These are phyloP conservation scores for Pterostichus niger DNA, from an alignment of 2,888 invertebrate genomes.

Conservation along the genomic window DNA sequence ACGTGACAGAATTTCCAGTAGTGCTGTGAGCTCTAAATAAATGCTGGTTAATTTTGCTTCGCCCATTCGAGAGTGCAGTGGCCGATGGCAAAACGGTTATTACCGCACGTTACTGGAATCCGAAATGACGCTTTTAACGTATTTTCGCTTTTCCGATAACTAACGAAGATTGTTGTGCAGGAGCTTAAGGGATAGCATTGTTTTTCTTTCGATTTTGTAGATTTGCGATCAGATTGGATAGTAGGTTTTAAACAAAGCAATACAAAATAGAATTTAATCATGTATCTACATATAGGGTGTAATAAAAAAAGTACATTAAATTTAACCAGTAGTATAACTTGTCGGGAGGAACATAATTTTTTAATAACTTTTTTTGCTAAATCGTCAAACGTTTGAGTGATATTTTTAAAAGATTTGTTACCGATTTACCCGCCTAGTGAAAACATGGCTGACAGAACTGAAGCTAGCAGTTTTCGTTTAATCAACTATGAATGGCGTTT, in stretches of 20 bases:
- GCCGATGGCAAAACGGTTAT: constrained; percentile 48
- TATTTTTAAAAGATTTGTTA: too few relatives aligned
- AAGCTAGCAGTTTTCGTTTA: too few relatives aligned
- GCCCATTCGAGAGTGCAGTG: constrained; percentile 24
- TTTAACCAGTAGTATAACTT: too few relatives aligned
- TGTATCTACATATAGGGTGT: neutral
- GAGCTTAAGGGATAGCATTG: neutral
- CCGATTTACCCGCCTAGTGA: too few relatives aligned
- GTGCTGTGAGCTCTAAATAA: constrained; percentile 41
- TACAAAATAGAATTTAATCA: neutral
- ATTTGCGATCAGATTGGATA: constrained; percentile 21
- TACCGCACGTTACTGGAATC: constrained; percentile 49
- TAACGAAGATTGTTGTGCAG: constrained; percentile 31
- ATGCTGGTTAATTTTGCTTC: constrained; percentile 45
- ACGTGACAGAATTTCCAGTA: constrained; percentile 43
- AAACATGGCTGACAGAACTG: too few relatives aligned
- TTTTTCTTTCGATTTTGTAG: constrained; percentile 13
- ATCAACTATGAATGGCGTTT: too few relatives aligned
- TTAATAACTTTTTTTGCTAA: too few relatives aligned
- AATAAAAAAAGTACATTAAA: too few relatives aligned
- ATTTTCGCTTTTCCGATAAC: constrained; percentile 53
- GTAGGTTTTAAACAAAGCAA: neutral
- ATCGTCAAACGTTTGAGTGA: too few relatives aligned
- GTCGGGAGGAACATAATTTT: too few relatives aligned
- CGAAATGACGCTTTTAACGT: constrained; percentile 34